Conservation (phyloP, 1,140 invertebrate genomes). For the Brachionus manjavacas region DNA sequence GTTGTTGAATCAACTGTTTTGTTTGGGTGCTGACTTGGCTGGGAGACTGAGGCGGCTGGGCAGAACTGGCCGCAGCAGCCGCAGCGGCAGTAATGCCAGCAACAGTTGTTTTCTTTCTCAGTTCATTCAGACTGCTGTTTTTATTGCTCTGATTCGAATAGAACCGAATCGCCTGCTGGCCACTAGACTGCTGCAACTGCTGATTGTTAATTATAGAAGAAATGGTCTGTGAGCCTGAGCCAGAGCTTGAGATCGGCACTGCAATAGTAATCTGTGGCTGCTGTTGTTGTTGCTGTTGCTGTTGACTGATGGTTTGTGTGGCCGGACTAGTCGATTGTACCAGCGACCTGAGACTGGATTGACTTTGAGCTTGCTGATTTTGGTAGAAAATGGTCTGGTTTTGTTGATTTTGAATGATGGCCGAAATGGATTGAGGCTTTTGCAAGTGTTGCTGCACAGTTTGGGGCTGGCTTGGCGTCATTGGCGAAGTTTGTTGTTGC, state of each 20-base stretch:
- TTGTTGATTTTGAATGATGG: constrained; percentile 13
- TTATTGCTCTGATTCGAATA: not conserved
- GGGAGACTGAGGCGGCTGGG: not conserved
- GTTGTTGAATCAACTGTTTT: not conserved
- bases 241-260: not conserved
- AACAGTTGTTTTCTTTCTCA: constrained; percentile 30
- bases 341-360: not conserved
- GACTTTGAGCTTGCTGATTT: not conserved
- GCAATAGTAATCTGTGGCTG: constrained; percentile 2
- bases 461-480: not conserved
- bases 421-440: constrained; percentile 27
- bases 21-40: not conserved
- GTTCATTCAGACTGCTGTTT: not conserved
- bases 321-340: not conserved
- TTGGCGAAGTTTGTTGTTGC: not conserved
- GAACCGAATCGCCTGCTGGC: not conserved
- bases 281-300: not conserved
- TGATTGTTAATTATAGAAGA: constrained; percentile 40
- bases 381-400: constrained; percentile 7
- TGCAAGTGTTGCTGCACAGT: constrained; percentile 33
- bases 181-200: not conserved
- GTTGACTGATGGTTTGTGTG: not conserved
- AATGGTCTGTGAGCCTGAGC: constrained; percentile 11
- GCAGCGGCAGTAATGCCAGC: not conserved
- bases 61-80: not conserved